phyloP scores from a whole-genome alignment of 2,113 vertebrate genomes.

The Pycnonotus jocosus region DNA sequence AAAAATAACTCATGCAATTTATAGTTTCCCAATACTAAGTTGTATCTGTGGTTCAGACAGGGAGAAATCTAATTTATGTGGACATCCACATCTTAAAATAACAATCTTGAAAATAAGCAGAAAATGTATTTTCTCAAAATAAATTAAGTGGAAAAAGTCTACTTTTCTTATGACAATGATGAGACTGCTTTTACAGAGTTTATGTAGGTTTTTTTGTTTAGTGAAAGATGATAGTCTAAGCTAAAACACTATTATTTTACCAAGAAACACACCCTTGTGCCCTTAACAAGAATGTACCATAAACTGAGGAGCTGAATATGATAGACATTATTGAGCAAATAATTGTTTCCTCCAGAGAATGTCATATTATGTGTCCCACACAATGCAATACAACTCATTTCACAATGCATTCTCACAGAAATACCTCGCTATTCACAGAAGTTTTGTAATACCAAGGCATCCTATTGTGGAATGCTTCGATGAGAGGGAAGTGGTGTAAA shows the following conservation, averaged over 20 bases:
- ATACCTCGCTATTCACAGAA: neutral
- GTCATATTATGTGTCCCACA: neutral
- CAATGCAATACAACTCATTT: neutral
- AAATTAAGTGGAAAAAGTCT: neutral
- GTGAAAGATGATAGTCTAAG: neutral
- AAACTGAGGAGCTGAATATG: neutral
- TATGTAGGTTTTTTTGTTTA: neutral
- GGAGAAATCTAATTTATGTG: neutral
- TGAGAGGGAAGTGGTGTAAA: neutral
- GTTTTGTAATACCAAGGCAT: neutral
- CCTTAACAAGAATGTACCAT: neutral
- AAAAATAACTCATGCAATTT: neutral
- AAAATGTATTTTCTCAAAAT: neutral
- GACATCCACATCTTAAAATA: neutral
- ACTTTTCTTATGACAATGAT: neutral
- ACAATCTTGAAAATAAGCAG: neutral
- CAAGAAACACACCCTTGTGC: neutral
- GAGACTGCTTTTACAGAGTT: neutral
- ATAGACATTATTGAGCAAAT: neutral
- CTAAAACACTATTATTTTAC: constrained; percentile 18
- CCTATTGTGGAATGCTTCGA: neutral
- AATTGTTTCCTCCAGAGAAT: constrained; percentile 30
- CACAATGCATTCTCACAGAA: neutral
- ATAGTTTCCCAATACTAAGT: neutral
- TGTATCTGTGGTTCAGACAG: neutral